Evolutionary conservation across 2,888 invertebrate species (phyloP), one percentile per base, ranked within the genome.

Genomic region (Heliconius cydno): DNA sequence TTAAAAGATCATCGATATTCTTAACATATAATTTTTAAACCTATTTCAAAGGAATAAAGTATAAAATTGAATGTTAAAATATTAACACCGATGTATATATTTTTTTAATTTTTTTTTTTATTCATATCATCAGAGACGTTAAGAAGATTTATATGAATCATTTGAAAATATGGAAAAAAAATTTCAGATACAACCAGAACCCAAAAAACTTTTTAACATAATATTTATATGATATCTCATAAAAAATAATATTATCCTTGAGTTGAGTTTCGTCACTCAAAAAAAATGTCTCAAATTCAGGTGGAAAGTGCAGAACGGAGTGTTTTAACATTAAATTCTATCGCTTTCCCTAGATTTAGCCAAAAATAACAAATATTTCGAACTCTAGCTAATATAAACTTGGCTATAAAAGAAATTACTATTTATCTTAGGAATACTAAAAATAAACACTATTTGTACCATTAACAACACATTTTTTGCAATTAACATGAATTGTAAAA

Each of bases 1-100:
- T 85, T 82, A 84, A 84, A 85, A 81, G 80, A 76, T 76, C 83
- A 83, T 84, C 77, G 82, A 41, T 46, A 28, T 65, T 19, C 15
- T 46, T 57, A n/a, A 25, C 13, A 73, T 30, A 7, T 28, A 30
- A 82, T n/a, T 75, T 66, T 77, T 22, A 25, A 25, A 7, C 60
- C 19, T 73, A 73, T 34, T 13, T 7, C 10, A 22, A 38, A 25
- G 1, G 3, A 1, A 15, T 38, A 60, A 25, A 73, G 57, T 73
- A 25, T 38, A 60, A 60, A 70, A 46, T 70, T 60, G 60, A 57
- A 34, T 34, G 0, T n/a, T 28, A n/a, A 34, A 34, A n/a, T 30
- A 9, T 4, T 60, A 13, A 38, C 38, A 38, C 10, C 4, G 15
- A n/a, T 60, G 15, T 73, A 60, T n/a, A 46, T 28, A 10, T 10